phyloP scores from a whole-genome alignment of 2,113 vertebrate genomes.

The Bothrops jararaca region DNA sequence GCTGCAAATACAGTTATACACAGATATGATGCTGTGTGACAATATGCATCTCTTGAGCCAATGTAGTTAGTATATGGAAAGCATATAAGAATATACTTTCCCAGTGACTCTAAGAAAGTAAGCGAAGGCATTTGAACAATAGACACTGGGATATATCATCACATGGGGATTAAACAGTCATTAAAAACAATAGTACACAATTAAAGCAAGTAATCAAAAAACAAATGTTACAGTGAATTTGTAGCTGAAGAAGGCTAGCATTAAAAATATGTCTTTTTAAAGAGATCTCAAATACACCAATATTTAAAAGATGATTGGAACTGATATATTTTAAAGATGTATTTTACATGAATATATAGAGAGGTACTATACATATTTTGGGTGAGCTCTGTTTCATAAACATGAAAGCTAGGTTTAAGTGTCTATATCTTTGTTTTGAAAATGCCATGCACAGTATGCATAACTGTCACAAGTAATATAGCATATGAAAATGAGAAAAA shows the following conservation, averaged over 20 bases:
- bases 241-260: neutral
- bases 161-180: neutral
- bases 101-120: neutral
- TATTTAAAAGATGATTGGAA: neutral
- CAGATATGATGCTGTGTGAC: neutral
- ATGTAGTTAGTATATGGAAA: neutral
- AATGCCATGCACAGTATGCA: slow-evolving; percentile 11
- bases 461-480: neutral
- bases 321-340: neutral
- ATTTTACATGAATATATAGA: neutral
- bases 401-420: neutral
- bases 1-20: neutral
- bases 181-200: neutral
- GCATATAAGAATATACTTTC: neutral
- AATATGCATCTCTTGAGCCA: neutral
- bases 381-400: neutral
- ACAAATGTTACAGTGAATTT: neutral
- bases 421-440: neutral
- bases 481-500: slow-evolving; percentile 25
- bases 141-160: neutral
- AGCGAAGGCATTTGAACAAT: neutral
- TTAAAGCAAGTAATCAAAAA: neutral
- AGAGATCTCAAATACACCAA: neutral
- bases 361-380: neutral
- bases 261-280: neutral